These are phyloP conservation scores for Tetragonisca angustula DNA, from an alignment of 2,888 invertebrate species.

Conservation along the genomic window DNA sequence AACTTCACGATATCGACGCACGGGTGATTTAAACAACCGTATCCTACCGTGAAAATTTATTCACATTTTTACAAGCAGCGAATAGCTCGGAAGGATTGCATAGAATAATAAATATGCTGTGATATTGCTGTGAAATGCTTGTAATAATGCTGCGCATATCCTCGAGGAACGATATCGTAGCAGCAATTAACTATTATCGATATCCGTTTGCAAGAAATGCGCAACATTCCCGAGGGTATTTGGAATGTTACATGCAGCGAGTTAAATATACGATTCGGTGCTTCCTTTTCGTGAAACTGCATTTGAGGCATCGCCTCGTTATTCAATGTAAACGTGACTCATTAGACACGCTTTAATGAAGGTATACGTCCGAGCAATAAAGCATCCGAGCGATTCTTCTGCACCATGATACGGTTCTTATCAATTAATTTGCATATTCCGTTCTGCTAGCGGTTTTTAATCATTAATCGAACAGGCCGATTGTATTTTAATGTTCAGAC, in stretches of 20 bases:
- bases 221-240: not conserved
- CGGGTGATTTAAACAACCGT: too few species aligned
- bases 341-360: not conserved
- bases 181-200: not conserved
- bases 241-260: not conserved
- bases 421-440: conserved; percentile 1
- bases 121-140: too few species aligned
- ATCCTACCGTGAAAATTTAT: too few species aligned
- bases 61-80: too few species aligned
- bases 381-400: not conserved
- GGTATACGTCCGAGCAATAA: not conserved
- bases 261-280: not conserved
- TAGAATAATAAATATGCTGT: too few species aligned
- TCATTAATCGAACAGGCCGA: not conserved
- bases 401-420: not conserved
- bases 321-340: not conserved
- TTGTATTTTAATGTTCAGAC: not conserved
- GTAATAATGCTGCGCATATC: not conserved
- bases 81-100: too few species aligned
- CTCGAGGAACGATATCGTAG: not conserved
- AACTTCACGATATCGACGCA: too few species aligned
- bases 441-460: not conserved
- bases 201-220: not conserved
- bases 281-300: not conserved
- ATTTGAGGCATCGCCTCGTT: not conserved